Conservation (phyloP, 2,888 invertebrate genomes). For the Temnothorax unifasciatus region DNA sequence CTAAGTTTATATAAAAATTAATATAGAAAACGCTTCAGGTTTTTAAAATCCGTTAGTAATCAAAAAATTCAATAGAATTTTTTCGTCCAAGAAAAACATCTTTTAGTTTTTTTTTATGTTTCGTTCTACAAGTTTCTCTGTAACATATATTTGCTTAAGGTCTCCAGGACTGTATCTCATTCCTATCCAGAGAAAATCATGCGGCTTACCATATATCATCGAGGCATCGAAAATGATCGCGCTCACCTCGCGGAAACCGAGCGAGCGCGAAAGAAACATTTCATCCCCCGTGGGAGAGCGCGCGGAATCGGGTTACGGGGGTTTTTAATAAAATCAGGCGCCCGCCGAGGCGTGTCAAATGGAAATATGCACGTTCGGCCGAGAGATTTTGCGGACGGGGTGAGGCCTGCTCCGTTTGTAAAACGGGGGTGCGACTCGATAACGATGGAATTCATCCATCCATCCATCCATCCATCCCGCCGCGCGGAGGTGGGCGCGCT, state of each 20-base stretch:
- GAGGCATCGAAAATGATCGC: conserved; percentile 22
- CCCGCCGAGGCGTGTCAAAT: conserved; percentile 77
- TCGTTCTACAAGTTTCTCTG: not conserved
- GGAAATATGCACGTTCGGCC: conserved; percentile 80
- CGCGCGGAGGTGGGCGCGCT: conserved; percentile 46
- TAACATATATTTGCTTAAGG: not conserved
- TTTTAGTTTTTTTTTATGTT: not conserved
- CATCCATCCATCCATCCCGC: conserved; percentile 71
- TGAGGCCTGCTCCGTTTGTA: conserved; percentile 77
- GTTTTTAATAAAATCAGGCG: conserved; percentile 79
- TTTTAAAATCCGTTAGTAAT: not conserved
- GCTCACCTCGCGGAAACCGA: conserved; percentile 36
- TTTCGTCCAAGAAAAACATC: not conserved
- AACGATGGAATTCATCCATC: conserved; percentile 79
- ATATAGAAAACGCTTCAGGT: not conserved
- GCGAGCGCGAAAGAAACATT: conserved; percentile 62
- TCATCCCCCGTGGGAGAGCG: conserved; percentile 48
- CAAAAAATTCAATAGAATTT: not conserved
- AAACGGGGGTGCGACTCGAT: conserved; percentile 80
- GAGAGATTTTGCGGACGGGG: conserved; percentile 79
- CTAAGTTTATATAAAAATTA: not conserved
- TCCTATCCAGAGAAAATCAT: not conserved
- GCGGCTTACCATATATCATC: not conserved
- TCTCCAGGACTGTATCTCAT: not conserved
- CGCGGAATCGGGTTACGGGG: conserved; percentile 75